Percentiles rank a stretch among this genome's conserved stretches.
phyloP scores from a whole-genome alignment of 2,888 invertebrate species.

The Sclerodermus sp. region DNA sequence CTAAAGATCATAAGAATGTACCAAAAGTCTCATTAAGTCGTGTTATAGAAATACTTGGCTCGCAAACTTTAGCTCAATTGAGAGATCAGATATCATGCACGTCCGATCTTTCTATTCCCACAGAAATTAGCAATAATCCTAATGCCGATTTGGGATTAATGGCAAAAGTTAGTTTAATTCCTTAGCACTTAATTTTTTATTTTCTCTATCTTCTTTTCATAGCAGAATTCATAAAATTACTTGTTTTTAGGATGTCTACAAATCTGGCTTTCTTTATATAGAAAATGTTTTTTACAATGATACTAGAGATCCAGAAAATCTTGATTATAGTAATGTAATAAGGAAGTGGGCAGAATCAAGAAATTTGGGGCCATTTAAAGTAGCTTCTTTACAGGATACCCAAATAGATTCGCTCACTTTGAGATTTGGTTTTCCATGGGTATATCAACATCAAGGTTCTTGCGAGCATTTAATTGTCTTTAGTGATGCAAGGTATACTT shows the following conservation, averaged over 20 bases:
- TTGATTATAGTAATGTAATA: constrained; percentile 70
- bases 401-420: constrained; percentile 51
- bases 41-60: constrained; percentile 68
- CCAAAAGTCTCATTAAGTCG: constrained; percentile 45
- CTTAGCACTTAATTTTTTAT: neutral
- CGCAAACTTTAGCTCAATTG: constrained; percentile 70
- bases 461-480: constrained; percentile 90
- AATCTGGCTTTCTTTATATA: constrained; percentile 77
- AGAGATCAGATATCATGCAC: constrained; percentile 76
- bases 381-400: constrained; percentile 62
- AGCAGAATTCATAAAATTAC: constrained; percentile 5
- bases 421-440: constrained; percentile 69
- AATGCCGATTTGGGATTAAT: constrained; percentile 36
- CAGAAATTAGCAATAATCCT: constrained; percentile 65
- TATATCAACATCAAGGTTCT: constrained; percentile 88
- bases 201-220: constrained; percentile 7
- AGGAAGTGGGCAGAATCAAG: constrained; percentile 65
- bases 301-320: constrained; percentile 61
- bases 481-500: constrained; percentile 67
- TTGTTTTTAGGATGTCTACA: constrained; percentile 64
- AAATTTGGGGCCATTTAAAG: constrained; percentile 59
- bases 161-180: constrained; percentile 23
- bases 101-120: constrained; percentile 67
- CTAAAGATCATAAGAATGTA: neutral
- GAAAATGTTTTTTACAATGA: constrained; percentile 81